Conservation (phyloP, 1,140 invertebrate genomes). For the Lasaia peninsularis region DNA sequence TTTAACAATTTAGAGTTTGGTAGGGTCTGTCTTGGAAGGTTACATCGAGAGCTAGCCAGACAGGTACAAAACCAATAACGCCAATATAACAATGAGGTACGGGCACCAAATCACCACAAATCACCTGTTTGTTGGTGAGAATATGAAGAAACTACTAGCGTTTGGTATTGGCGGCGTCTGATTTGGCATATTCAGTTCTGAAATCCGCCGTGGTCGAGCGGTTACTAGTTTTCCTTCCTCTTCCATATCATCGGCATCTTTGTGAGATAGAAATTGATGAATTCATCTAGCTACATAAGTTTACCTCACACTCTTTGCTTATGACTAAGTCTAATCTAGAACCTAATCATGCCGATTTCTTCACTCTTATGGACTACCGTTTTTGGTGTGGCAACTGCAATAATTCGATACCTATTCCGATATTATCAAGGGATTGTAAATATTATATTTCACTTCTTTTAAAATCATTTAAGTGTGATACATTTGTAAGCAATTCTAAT, state of each 20-base stretch:
- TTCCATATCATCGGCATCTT: slow-evolving; percentile 74
- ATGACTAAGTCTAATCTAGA: slow-evolving; percentile 6
- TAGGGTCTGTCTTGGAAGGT: slow-evolving; percentile 1
- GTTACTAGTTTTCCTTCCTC: slow-evolving; percentile 81
- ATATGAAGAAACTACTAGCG: slow-evolving; percentile 96
- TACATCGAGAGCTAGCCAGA: background rate
- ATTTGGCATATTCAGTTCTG: slow-evolving; percentile 91
- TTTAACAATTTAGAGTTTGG: slow-evolving; percentile 30
- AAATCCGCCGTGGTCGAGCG: slow-evolving; percentile 92
- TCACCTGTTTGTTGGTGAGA: slow-evolving; percentile 96
- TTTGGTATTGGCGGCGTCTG: slow-evolving; percentile 96
- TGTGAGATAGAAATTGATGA: slow-evolving; percentile 52
- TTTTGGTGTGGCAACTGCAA: background rate
- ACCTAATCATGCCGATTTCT: slow-evolving; percentile 32
- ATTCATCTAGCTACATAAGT: slow-evolving; percentile 20
- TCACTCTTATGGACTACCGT: background rate
- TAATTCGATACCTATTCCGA: background rate
- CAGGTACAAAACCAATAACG: slow-evolving; percentile 14
- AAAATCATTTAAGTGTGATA: too few species aligned
- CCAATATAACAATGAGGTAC: slow-evolving; percentile 70
- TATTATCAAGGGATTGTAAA: too few species aligned
- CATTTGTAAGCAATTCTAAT: too few species aligned
- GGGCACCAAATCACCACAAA: slow-evolving; percentile 60
- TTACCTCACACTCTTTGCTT: slow-evolving; percentile 18
- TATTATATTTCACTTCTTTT: too few species aligned